phyloP scores from a whole-genome alignment of 2,113 vertebrate genomes.

The Suricata suricatta region DNA sequence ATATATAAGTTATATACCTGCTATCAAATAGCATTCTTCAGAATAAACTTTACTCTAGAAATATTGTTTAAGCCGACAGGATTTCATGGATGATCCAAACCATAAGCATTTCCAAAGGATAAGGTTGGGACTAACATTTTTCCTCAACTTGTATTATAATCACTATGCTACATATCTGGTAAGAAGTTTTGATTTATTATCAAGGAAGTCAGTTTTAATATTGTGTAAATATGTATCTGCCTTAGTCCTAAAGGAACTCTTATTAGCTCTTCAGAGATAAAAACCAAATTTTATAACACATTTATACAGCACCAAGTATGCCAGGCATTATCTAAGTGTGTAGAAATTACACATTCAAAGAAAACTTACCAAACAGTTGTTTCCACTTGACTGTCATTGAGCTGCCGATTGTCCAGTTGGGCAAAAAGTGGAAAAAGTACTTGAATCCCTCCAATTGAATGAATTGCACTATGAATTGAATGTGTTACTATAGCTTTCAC shows the following conservation, averaged over 20 bases:
- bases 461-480: conserved; percentile 98
- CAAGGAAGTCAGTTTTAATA: background rate
- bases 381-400: conserved; percentile 93
- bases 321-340: background rate
- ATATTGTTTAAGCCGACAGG: background rate
- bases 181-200: background rate
- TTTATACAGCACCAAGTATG: background rate
- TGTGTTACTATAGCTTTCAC: conserved; percentile 98
- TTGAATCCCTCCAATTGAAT: conserved; percentile 97
- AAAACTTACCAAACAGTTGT: conserved; percentile 93
- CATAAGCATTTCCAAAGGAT: background rate
- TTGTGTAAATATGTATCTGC: background rate
- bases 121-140: background rate
- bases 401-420: conserved; percentile 94
- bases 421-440: conserved; percentile 97
- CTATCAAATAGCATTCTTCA: background rate
- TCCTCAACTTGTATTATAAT: background rate
- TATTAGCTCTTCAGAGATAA: background rate
- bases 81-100: background rate
- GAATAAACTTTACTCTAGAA: background rate
- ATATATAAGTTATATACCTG: background rate
- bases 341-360: background rate
- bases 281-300: background rate
- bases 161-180: background rate
- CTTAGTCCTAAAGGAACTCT: conserved; percentile 9